These are phyloP conservation scores for Spheniscus mendiculus DNA, from an alignment of 2,113 vertebrate species.

Conservation along the genomic window DNA sequence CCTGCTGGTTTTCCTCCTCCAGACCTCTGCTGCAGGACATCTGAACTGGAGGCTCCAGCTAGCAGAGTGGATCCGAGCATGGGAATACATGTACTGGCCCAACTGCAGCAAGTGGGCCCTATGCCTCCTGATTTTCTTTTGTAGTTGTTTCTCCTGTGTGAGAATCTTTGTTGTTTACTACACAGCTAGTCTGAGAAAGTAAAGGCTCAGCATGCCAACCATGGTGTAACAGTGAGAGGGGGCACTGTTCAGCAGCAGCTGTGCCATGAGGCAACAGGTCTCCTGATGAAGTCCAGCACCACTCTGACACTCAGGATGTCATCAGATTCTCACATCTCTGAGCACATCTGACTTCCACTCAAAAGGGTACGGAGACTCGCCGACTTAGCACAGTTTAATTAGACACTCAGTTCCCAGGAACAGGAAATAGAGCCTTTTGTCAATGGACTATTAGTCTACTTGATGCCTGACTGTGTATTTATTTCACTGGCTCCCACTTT, in stretches of 20 bases:
- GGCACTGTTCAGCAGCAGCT: background rate
- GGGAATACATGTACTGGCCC: fast-evolving
- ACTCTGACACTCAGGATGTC: background rate
- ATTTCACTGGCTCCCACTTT: background rate
- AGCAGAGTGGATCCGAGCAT: background rate
- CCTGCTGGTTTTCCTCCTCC: background rate
- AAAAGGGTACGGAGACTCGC: background rate
- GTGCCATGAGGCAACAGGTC: background rate
- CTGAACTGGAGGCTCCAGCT: background rate
- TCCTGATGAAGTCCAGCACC: background rate
- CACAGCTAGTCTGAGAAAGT: background rate
- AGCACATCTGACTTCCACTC: background rate
- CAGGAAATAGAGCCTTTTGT: background rate
- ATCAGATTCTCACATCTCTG: background rate
- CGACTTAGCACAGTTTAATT: background rate
- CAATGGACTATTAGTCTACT: background rate
- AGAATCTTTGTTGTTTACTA: background rate
- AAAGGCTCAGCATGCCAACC: background rate
- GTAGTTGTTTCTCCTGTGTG: background rate
- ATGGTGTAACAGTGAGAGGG: background rate
- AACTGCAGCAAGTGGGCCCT: background rate
- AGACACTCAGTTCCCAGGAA: background rate
- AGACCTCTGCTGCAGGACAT: background rate
- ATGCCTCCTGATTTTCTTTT: background rate
- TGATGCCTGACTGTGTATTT: background rate